phyloP scores from a whole-genome alignment of 2,113 vertebrate species.

The Neogale vison region DNA sequence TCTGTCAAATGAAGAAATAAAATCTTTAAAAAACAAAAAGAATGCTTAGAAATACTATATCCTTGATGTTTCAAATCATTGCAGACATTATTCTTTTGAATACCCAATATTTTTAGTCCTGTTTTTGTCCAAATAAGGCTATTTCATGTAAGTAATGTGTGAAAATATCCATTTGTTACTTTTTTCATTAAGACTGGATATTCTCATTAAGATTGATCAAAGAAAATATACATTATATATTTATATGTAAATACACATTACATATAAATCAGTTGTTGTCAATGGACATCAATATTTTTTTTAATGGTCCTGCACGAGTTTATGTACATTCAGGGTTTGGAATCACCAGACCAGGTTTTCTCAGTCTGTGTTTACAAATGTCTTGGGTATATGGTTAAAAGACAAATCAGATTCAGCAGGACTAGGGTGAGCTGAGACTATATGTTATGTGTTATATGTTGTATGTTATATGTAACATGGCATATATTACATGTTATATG shows the following conservation, averaged over 20 bases:
- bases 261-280: neutral
- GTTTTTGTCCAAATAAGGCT: neutral
- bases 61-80: neutral
- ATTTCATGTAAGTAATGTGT: neutral
- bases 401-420: neutral
- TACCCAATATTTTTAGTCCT: neutral
- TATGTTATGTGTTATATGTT: neutral
- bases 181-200: neutral
- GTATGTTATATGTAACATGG: neutral
- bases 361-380: neutral
- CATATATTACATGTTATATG: neutral
- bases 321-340: neutral
- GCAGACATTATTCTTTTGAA: neutral
- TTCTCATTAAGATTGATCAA: neutral
- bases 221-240: neutral
- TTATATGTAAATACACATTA: neutral
- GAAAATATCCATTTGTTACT: neutral
- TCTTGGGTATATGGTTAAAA: neutral
- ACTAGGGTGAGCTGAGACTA: neutral
- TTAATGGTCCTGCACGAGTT: neutral
- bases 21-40: too few relatives aligned
- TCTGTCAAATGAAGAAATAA: too few relatives aligned
- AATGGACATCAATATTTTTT: neutral
- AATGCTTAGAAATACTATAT: neutral
- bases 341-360: neutral